These are phyloP conservation scores for Hedya salicella DNA, from an alignment of 2,888 invertebrate species.

Conservation along the genomic window DNA sequence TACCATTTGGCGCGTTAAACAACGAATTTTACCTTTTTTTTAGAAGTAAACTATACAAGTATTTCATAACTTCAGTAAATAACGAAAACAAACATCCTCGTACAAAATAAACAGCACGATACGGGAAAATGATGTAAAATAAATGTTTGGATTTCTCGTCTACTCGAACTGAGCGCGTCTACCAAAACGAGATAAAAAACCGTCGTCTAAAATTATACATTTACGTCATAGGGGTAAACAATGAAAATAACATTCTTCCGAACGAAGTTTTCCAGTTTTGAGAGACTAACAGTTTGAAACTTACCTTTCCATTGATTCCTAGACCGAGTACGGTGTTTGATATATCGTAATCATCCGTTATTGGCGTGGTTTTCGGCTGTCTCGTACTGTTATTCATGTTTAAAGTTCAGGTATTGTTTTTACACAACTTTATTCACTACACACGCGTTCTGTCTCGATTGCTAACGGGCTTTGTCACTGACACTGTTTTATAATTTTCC, in stretches of 20 bases:
- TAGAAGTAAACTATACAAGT: too few species aligned
- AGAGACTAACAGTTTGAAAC: constrained; percentile 46
- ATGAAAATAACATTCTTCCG: constrained; percentile 41
- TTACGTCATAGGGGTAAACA: constrained; percentile 64
- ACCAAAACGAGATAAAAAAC: constrained; percentile 48
- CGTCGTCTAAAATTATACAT: constrained; percentile 39
- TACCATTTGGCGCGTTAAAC: too few species aligned
- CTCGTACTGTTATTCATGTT: constrained; percentile 75
- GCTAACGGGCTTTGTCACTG: constrained; percentile 25
- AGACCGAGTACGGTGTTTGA: constrained; percentile 97
- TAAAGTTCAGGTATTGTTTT: constrained; percentile 29
- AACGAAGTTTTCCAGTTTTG: constrained; percentile 29
- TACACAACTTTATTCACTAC: constrained; percentile 53
- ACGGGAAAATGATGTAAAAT: neutral
- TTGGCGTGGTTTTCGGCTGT: constrained; percentile 90
- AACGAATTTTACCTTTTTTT: too few species aligned
- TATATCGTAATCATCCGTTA: constrained; percentile 96
- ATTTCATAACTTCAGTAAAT: neutral
- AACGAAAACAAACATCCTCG: neutral
- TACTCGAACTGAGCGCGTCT: constrained; percentile 33
- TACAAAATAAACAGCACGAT: neutral
- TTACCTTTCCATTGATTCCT: constrained; percentile 97
- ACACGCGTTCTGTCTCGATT: constrained; percentile 46
- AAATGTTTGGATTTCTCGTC: constrained; percentile 18
- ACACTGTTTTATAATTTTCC: constrained; percentile 31